Percentiles rank a stretch among this genome's conserved stretches.
These are phyloP conservation scores for Athene noctua DNA, from an alignment of 2,113 vertebrate species.

Conservation along the genomic window DNA sequence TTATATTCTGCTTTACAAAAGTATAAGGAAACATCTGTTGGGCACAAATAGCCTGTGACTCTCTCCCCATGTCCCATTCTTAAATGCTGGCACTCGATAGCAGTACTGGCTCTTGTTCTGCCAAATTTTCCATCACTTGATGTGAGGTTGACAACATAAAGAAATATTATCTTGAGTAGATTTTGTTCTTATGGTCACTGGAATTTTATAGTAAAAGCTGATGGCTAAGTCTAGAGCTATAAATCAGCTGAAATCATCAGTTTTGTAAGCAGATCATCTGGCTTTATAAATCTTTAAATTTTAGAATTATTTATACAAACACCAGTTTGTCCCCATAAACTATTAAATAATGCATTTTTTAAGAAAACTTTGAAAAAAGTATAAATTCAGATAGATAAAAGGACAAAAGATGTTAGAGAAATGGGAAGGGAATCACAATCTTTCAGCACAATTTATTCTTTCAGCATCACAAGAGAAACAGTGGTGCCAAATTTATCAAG, in stretches of 20 bases:
- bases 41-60: background rate
- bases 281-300: background rate
- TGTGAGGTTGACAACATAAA: background rate
- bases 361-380: background rate
- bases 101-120: background rate
- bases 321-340: background rate
- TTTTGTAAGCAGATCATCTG: slow-evolving; percentile 10
- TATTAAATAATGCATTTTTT: background rate
- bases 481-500: background rate
- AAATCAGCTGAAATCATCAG: slow-evolving; percentile 6
- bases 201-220: slow-evolving; percentile 11
- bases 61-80: background rate
- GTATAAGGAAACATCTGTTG: background rate
- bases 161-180: background rate
- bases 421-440: background rate
- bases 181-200: background rate
- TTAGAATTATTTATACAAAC: background rate
- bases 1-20: background rate
- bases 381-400: background rate
- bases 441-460: background rate
- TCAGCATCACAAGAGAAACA: background rate
- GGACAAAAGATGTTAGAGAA: background rate
- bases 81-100: background rate
- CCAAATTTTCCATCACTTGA: background rate
- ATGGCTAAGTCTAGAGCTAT: background rate